Base-by-base conservation (phyloP, 2,113 vertebrate species). In the Urocolius indicus region DNA sequence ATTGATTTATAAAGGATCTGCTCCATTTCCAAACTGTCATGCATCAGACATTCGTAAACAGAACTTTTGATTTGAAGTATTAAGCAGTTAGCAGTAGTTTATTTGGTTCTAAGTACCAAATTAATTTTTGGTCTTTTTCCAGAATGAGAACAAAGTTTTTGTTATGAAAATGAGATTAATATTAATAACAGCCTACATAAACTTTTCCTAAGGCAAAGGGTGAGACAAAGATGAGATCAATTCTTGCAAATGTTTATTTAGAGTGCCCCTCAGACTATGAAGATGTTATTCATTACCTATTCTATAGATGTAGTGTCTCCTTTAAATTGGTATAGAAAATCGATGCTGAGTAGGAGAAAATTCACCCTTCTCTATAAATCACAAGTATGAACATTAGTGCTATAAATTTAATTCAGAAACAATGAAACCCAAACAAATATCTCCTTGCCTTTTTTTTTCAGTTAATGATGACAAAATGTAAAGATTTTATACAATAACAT, bases 321-420 rank as follows among this genome's bases (percentile, higher is more conserved):
- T 82, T 86, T 93, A 96, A 94, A 96, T 92, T 95, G 80, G 17
- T 96, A 95, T 95, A 89, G 93, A 96, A 97, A 97, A 97, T 97
- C 95, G 1, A 95, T 97, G 63, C 41, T 30, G 68, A 94, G 85
- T 67, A 92, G 61, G 27, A 91, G 80, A 92, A 96, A 95, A 93
- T 63, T 52, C 77, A 68, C 54, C 69, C 36, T 93, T 41, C 45
- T 36, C 68, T 81, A 93, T 97, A 95, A 97, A 96, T 97, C 94
- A 97, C 65, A 36, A 55, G 43, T 84, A 71, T 43, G 67, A 84
- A 75, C 52, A 76, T 92, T n/a, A 48, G 59, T 91, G 49, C 61
- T 94, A 84, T 95, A 95, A 96, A 95, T 95, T 95, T 96, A 89
- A 74, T 92, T 88, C 58, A 84, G 66, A 94, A 94, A 89, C 83